These are phyloP conservation scores for Centropus unirufus DNA, from an alignment of 2,113 vertebrate genomes.

Conservation along the genomic window DNA sequence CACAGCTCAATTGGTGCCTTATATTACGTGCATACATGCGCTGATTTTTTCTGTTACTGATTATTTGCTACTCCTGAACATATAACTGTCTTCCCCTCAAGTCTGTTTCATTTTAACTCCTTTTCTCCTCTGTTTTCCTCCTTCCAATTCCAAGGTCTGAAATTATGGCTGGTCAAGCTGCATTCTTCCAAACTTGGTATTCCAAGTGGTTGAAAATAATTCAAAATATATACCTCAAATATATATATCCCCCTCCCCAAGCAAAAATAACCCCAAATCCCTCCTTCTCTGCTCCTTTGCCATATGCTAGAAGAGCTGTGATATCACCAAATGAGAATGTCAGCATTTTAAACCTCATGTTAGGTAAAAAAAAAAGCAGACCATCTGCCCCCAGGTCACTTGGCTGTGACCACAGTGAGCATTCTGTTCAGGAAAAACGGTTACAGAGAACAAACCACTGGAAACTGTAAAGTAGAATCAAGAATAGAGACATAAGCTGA, in stretches of 20 bases:
- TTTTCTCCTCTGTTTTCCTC: not conserved
- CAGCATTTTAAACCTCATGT: not conserved
- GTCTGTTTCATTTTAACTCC: not conserved
- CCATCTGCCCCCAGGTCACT: not conserved
- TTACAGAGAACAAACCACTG: not conserved
- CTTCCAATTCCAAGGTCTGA: not conserved
- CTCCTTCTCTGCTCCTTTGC: not conserved
- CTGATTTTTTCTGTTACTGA: not conserved
- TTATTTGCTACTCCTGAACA: not conserved
- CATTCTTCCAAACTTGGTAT: not conserved
- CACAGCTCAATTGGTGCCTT: not conserved
- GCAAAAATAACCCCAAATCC: not conserved
- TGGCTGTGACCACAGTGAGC: not conserved
- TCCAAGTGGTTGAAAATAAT: not conserved
- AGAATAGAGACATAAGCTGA: not conserved
- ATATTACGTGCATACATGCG: not conserved
- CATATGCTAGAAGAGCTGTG: not conserved
- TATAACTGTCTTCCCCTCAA: not conserved
- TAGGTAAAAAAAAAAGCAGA: not conserved
- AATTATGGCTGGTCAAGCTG: not conserved
- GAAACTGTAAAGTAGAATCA: constrained; percentile 5
- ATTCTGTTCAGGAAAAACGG: not conserved
- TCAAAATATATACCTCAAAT: not conserved
- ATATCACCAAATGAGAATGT: not conserved
- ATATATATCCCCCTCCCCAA: not conserved